Evolutionary conservation across 2,113 vertebrate species (phyloP).

Genomic region (Melospiza melodia): DNA sequence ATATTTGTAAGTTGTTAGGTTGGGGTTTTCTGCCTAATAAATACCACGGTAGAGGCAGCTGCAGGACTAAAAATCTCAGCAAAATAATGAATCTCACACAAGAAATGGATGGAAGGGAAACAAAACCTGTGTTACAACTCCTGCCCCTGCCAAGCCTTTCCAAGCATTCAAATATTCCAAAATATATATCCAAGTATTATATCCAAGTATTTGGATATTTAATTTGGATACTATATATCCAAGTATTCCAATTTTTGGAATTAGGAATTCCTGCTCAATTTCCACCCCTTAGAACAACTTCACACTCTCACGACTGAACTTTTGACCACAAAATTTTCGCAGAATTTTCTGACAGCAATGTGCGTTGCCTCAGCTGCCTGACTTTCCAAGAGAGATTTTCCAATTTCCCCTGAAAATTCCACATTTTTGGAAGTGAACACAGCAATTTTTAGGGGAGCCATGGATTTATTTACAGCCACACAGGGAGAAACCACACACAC

Average conservation of each 20-base stretch:
- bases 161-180: not conserved
- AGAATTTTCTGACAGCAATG: too few species aligned
- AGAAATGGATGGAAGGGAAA: not conserved
- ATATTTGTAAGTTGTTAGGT: not conserved
- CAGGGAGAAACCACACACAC: too few species aligned
- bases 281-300: not conserved
- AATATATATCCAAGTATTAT: too few species aligned
- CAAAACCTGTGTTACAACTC: not conserved
- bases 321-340: too few species aligned
- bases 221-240: too few species aligned
- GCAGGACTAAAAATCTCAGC: not conserved
- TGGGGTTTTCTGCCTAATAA: not conserved
- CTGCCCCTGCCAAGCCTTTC: not conserved
- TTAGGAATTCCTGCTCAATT: not conserved
- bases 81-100: not conserved
- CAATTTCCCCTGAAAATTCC: too few species aligned
- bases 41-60: not conserved
- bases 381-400: too few species aligned
- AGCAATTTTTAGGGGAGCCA: too few species aligned
- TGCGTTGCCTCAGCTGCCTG: too few species aligned
- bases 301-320: not conserved
- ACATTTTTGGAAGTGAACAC: too few species aligned
- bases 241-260: not conserved
- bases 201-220: too few species aligned
- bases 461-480: too few species aligned